Percentiles rank a stretch among this genome's conserved stretches.
Evolutionary conservation across 2,113 vertebrate species (phyloP).

Genomic region (Carettochelys insculpta): DNA sequence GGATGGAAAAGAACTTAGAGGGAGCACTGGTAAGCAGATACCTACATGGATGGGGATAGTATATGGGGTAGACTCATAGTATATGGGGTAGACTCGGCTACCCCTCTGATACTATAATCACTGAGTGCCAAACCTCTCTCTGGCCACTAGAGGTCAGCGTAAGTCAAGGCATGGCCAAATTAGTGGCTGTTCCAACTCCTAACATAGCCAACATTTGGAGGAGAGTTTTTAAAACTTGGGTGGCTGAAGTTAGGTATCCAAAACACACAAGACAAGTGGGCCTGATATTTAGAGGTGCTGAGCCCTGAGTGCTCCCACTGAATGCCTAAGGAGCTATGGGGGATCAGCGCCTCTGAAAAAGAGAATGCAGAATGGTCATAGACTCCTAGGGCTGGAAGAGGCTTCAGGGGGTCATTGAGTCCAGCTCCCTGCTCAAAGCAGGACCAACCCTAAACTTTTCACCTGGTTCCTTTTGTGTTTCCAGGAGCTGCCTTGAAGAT

Average conservation of each 20-base stretch:
- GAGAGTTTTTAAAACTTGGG: neutral
- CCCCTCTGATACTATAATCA: neutral
- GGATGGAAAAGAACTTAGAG: no score
- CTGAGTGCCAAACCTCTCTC: neutral
- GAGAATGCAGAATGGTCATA: no score
- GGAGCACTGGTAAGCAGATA: no score
- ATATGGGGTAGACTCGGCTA: no score
- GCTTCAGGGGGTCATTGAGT: no score
- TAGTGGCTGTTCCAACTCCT: neutral
- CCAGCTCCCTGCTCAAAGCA: no score
- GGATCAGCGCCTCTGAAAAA: no score
- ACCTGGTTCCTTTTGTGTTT: neutral
- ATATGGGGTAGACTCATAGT: no score
- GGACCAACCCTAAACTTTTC: no score
- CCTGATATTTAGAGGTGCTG: neutral
- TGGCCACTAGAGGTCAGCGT: conserved; percentile 69
- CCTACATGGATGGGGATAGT: no score
- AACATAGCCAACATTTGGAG: neutral
- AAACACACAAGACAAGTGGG: neutral
- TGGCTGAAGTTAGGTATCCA: neutral
- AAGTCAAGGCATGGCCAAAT: neutral
- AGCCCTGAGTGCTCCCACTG: neutral
- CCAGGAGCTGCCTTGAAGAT: conserved; percentile 84
- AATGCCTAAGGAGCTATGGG: no score
- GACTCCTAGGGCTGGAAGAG: no score